These are phyloP conservation scores for Dynastes hyllus DNA, from an alignment of 2,888 invertebrate genomes.

Conservation along the genomic window DNA sequence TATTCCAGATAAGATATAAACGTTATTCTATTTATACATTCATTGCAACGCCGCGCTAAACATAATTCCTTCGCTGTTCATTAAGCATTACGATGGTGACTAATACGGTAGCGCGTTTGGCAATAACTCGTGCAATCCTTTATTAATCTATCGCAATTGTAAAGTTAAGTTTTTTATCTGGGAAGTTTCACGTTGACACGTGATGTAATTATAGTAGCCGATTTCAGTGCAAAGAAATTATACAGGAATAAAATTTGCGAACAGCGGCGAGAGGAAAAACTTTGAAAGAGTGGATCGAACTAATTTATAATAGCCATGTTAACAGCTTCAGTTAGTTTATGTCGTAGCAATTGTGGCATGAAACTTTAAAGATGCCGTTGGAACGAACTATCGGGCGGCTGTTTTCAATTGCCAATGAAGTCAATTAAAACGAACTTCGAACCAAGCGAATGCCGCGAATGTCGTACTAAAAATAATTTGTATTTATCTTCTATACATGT, in stretches of 20 bases:
- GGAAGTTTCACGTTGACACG: neutral
- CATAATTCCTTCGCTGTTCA: conserved; percentile 1
- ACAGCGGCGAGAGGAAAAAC: neutral
- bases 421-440: conserved; percentile 49
- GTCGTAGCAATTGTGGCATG: conserved; percentile 30
- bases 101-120: neutral
- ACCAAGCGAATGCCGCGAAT: conserved; percentile 47
- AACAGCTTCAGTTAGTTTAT: conserved; percentile 11
- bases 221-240: neutral
- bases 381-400: conserved; percentile 38
- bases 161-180: conserved; percentile 12
- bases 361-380: conserved; percentile 36
- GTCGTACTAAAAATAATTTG: conserved; percentile 48
- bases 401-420: conserved; percentile 49
- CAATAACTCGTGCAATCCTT: neutral
- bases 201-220: conserved; percentile 8
- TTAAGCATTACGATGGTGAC: conserved; percentile 9
- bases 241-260: neutral
- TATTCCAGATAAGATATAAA: neutral
- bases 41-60: conserved; percentile 17
- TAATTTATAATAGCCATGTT: conserved; percentile 28
- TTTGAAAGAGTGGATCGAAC: conserved; percentile 20
- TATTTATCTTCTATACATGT: conserved; percentile 45
- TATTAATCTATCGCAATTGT: conserved; percentile 4
- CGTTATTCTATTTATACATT: conserved; percentile 1